Conservation (phyloP, 2,797 vertebrate species). For the Taeniopygia guttata region DNA sequence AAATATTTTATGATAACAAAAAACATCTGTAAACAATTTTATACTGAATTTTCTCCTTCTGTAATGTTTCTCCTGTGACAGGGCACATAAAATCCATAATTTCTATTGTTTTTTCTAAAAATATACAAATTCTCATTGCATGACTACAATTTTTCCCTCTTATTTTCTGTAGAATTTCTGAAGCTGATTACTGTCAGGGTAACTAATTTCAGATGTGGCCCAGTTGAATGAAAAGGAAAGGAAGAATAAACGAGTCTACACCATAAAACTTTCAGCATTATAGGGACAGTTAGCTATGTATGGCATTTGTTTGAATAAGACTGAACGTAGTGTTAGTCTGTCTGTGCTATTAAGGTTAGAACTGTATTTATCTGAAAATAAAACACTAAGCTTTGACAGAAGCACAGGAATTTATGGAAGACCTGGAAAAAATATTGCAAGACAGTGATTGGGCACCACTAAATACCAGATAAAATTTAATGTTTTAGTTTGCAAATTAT, state of each 20-base stretch:
- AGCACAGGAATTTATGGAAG: not conserved
- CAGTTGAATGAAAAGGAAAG: not conserved
- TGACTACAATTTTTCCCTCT: not conserved
- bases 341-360: not conserved
- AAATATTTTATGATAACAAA: not conserved
- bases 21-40: not conserved
- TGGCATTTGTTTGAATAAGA: slow-evolving; percentile 45
- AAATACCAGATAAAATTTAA: not conserved
- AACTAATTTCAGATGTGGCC: slow-evolving; percentile 25
- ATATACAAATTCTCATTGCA: not conserved
- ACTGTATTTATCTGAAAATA: not conserved
- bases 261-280: slow-evolving; percentile 5
- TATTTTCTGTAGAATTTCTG: slow-evolving; percentile 30
- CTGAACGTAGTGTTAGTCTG: not conserved
- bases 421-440: not conserved
- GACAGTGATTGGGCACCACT: not conserved
- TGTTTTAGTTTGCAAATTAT: not conserved
- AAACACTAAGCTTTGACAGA: not conserved
- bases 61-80: not conserved
- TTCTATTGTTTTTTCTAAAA: not conserved
- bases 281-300: slow-evolving; percentile 15
- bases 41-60: not conserved
- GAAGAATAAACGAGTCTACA: not conserved
- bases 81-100: not conserved
- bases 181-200: not conserved